phyloP scores from a whole-genome alignment of 2,797 vertebrate species.

The Chaetophractus vellerosus region DNA sequence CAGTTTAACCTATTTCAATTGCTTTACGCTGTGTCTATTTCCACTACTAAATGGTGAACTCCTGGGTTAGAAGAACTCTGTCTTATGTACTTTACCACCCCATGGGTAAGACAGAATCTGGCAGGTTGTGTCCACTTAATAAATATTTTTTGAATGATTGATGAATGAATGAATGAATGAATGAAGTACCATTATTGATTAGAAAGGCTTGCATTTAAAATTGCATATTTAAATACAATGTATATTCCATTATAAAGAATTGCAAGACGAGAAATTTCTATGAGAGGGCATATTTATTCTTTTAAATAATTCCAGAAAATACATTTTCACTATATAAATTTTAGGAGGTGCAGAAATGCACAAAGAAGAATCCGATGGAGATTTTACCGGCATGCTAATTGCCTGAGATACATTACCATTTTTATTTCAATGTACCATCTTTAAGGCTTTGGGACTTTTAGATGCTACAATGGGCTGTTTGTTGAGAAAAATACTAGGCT shows the following conservation, averaged over 20 bases:
- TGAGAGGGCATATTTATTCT: background rate
- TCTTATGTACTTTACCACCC: background rate
- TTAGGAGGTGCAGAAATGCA: background rate
- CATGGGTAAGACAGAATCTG: background rate
- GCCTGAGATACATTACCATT: background rate
- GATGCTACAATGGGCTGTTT: background rate
- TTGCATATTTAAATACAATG: background rate
- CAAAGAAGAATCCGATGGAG: background rate
- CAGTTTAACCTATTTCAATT: background rate
- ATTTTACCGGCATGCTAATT: background rate
- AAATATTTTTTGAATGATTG: background rate
- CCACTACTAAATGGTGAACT: background rate
- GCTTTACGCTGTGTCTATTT: background rate
- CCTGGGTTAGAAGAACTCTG: background rate
- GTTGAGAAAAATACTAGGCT: constrained; percentile 12
- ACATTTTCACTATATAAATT: constrained; percentile 5
- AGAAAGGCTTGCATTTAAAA: background rate
- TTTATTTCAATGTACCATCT: background rate
- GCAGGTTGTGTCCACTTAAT: background rate
- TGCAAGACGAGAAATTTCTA: background rate
- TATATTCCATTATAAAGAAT: background rate
- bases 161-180: background rate
- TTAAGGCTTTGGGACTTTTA: background rate
- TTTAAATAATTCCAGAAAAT: background rate
- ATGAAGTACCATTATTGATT: background rate